Percentiles rank a stretch among this genome's conserved stretches.
Conservation (phyloP, 2,888 invertebrate genomes). For the Cenopis cana region DNA sequence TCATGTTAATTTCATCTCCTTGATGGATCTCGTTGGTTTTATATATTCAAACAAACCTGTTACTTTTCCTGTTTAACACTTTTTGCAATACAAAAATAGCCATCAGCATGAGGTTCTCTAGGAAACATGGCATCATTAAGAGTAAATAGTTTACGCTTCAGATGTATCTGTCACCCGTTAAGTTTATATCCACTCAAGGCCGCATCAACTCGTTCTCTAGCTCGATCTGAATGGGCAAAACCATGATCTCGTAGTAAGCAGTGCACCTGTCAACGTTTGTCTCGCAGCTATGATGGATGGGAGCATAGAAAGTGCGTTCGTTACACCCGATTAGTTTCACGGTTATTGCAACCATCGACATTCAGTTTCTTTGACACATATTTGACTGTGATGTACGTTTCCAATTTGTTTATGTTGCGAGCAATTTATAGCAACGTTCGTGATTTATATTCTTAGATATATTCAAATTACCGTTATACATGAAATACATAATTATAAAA, state of each 20-base stretch:
- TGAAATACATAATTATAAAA: conserved; percentile 16
- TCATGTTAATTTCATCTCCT: conserved; percentile 31
- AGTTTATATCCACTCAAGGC: conserved; percentile 27
- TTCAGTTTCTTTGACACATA: conserved; percentile 49
- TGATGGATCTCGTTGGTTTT: conserved; percentile 16
- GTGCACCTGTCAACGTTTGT: conserved; percentile 65
- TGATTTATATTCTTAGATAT: conserved; percentile 27
- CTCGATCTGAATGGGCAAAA: conserved; percentile 46
- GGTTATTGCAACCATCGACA: conserved; percentile 46
- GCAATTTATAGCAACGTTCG: conserved; percentile 41
- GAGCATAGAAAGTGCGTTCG: conserved; percentile 48
- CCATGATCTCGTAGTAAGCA: conserved; percentile 56
- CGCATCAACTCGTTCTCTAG: conserved; percentile 30
- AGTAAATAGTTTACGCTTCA: not conserved
- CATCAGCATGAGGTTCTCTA: not conserved
- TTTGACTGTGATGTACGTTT: conserved; percentile 46
- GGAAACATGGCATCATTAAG: not conserved
- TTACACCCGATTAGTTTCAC: conserved; percentile 48
- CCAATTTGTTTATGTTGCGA: conserved; percentile 45
- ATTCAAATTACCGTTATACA: conserved; percentile 23
- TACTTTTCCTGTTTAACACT: conserved; percentile 6
- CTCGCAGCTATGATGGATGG: conserved; percentile 62
- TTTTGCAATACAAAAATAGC: not conserved
- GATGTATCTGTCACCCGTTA: conserved; percentile 2
- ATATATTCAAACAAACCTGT: not conserved